phyloP scores from a whole-genome alignment of 2,888 invertebrate species.

The Parnassius apollo region DNA sequence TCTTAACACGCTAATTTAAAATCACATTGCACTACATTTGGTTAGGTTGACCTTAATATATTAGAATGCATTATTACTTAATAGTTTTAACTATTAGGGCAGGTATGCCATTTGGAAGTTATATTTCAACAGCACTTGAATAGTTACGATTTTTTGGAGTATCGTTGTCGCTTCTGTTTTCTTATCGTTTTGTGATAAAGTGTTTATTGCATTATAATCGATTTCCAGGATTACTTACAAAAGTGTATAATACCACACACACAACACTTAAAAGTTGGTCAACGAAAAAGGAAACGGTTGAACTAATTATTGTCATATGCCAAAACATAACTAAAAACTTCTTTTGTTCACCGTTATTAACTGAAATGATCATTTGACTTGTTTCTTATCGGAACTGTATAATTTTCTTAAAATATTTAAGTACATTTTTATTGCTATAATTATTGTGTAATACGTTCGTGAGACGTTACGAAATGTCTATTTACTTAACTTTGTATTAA shows the following conservation, averaged over 20 bases:
- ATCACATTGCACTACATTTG: neutral
- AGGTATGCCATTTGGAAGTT: conserved; percentile 2
- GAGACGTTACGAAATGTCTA: too few species aligned
- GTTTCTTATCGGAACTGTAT: neutral
- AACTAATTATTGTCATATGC: conserved; percentile 19
- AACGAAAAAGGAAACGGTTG: conserved; percentile 7
- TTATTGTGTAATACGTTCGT: too few species aligned
- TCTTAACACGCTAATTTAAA: neutral
- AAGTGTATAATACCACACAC: neutral
- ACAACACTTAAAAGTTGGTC: conserved; percentile 6
- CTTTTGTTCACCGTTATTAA: conserved; percentile 18
- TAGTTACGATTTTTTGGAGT: conserved; percentile 12
- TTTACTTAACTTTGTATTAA: too few species aligned
- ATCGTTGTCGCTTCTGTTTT: conserved; percentile 23
- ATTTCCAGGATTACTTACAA: conserved; percentile 23
- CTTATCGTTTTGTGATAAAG: conserved; percentile 25
- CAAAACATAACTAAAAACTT: conserved; percentile 14
- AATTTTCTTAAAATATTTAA: too few species aligned
- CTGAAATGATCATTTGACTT: conserved; percentile 11
- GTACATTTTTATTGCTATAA: too few species aligned
- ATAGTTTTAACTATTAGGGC: conserved; percentile 21
- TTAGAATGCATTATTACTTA: conserved; percentile 1
- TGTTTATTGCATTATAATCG: conserved; percentile 23
- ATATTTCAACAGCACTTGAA: neutral
- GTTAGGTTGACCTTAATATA: neutral